Conservation (phyloP, 2,797 vertebrate genomes). For the Poliocrania exsul region DNA sequence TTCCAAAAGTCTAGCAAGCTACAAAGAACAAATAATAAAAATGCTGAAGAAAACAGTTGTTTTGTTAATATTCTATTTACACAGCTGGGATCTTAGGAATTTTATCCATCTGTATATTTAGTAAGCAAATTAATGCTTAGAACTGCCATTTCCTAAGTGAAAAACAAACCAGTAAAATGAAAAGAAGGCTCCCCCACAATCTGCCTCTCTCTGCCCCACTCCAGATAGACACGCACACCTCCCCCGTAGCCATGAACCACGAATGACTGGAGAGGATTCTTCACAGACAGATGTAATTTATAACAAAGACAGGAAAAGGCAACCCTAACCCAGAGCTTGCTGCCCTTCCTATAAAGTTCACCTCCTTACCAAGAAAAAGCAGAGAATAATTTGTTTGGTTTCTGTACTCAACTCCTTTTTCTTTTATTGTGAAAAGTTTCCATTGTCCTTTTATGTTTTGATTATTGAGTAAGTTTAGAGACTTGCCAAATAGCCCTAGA, state of each 20-base stretch:
- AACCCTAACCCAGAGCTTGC: conserved; percentile 72
- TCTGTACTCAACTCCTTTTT: conserved; percentile 57
- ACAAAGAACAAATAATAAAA: conserved; percentile 35
- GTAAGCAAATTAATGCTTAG: conserved; percentile 13
- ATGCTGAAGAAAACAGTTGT: conserved; percentile 18
- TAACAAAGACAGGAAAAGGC: conserved; percentile 74
- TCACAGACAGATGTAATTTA: conserved; percentile 55
- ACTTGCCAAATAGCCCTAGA: conserved; percentile 63
- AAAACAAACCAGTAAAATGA: not conserved
- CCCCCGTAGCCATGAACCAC: conserved; percentile 5
- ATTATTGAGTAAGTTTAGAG: conserved; percentile 62
- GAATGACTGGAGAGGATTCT: conserved; percentile 37
- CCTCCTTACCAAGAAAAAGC: conserved; percentile 70
- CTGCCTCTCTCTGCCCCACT: not conserved
- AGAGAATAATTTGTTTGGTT: conserved; percentile 63
- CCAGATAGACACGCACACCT: not conserved
- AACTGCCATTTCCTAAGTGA: conserved; percentile 6
- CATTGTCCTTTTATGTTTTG: conserved; percentile 73
- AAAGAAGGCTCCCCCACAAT: not conserved
- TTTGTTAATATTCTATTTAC: conserved; percentile 43
- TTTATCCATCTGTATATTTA: conserved; percentile 21
- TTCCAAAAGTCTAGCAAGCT: conserved; percentile 24
- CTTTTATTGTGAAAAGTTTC: conserved; percentile 69
- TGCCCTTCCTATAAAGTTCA: conserved; percentile 72
- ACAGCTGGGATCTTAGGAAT: conserved; percentile 39